These are phyloP conservation scores for Acronicta leporina DNA, from an alignment of 2,888 invertebrate genomes.

Conservation along the genomic window DNA sequence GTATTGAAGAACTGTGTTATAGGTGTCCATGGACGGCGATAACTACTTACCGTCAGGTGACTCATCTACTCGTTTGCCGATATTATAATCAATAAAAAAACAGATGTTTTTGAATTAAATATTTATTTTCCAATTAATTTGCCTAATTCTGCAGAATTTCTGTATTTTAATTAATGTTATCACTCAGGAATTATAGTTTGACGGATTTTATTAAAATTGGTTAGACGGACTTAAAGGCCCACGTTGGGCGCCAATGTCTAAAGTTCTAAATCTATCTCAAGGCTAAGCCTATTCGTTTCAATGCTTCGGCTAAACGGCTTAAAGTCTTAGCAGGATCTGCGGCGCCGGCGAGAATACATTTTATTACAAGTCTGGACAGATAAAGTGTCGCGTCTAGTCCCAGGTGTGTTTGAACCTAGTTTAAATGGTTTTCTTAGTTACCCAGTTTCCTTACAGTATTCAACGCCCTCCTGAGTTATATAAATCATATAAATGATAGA, in stretches of 20 bases:
- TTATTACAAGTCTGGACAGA: constrained; percentile 50
- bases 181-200: background rate
- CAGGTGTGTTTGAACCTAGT: constrained; percentile 38
- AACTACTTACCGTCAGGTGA: too few species aligned
- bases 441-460: constrained; percentile 44
- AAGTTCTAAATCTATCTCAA: constrained; percentile 40
- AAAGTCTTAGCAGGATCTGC: constrained; percentile 49
- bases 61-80: too few species aligned
- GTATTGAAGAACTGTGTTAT: constrained; percentile 3
- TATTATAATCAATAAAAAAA: too few species aligned
- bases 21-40: too few species aligned
- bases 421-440: constrained; percentile 35
- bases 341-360: constrained; percentile 55
- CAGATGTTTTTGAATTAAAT: constrained; percentile 28
- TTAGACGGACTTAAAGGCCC: constrained; percentile 24
- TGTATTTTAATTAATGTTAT: background rate
- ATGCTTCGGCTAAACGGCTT: constrained; percentile 63
- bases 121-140: background rate
- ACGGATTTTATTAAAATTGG: background rate
- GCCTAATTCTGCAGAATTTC: background rate
- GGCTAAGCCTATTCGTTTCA: constrained; percentile 55
- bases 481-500: constrained; percentile 42
- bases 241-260: constrained; percentile 56
- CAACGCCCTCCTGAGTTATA: constrained; percentile 28
- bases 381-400: constrained; percentile 40